phyloP scores from a whole-genome alignment of 2,113 vertebrate species.

The Dasyurus viverrinus region DNA sequence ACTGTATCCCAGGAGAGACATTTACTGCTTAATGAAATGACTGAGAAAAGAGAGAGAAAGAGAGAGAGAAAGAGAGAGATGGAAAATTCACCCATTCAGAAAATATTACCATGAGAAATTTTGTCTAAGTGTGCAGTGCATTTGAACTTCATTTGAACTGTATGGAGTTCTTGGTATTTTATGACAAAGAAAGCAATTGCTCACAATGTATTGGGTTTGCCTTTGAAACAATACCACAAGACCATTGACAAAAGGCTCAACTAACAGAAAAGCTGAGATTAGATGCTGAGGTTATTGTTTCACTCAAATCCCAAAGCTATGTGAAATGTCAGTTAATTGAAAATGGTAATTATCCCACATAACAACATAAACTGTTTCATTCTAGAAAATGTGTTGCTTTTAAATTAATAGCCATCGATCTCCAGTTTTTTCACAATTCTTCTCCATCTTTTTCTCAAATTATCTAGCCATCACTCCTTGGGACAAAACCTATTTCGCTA shows the following conservation, averaged over 20 bases:
- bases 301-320: constrained; percentile 79
- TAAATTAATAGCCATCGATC: constrained; percentile 88
- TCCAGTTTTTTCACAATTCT: constrained; percentile 78
- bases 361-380: constrained; percentile 83
- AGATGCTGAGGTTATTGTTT: constrained; percentile 81
- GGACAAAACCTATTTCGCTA: constrained; percentile 81
- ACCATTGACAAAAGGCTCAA: constrained; percentile 80
- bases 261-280: constrained; percentile 78
- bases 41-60: neutral
- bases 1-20: constrained; percentile 26
- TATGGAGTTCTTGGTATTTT: constrained; percentile 59
- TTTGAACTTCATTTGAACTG: constrained; percentile 84
- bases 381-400: constrained; percentile 83
- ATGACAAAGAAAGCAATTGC: constrained; percentile 79
- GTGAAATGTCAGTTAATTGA: constrained; percentile 87
- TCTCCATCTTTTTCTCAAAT: constrained; percentile 80
- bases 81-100: constrained; percentile 5
- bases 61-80: neutral
- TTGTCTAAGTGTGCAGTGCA: constrained; percentile 42
- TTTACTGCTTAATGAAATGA: constrained; percentile 44
- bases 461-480: constrained; percentile 80
- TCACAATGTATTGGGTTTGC: constrained; percentile 75
- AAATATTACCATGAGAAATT: constrained; percentile 45
- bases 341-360: constrained; percentile 85
- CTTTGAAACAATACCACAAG: constrained; percentile 77